Evolutionary conservation across 2,797 vertebrate genomes (phyloP).

Genomic region (Numenius phaeopus): DNA sequence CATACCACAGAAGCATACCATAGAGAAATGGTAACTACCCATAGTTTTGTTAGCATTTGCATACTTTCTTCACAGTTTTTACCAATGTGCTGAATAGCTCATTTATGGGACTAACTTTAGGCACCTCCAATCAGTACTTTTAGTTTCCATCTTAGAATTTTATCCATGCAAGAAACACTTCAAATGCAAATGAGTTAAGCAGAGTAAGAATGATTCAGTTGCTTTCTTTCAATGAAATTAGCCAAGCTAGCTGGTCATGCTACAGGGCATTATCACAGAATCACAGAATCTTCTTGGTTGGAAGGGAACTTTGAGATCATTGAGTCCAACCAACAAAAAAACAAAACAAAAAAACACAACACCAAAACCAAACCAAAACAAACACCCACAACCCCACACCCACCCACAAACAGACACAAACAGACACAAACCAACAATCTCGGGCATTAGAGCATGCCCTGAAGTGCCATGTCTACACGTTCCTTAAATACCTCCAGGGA

Average conservation of each 20-base stretch:
- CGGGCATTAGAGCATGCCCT: too few species aligned
- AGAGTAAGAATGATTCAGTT: not conserved
- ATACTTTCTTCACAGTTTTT: not conserved
- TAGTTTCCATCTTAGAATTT: not conserved
- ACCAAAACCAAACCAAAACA: too few species aligned
- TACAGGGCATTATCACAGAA: not conserved
- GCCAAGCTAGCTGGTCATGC: not conserved
- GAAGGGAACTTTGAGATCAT: too few species aligned
- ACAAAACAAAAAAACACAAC: too few species aligned
- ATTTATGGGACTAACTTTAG: not conserved
- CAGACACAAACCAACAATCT: too few species aligned
- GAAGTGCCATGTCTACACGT: too few species aligned
- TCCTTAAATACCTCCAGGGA: too few species aligned
- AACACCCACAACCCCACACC: too few species aligned
- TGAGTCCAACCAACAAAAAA: too few species aligned
- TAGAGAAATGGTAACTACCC: not conserved
- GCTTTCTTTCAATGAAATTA: not conserved
- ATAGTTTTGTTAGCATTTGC: not conserved
- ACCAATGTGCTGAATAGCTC: not conserved
- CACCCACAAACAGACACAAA: too few species aligned
- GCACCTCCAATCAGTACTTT: not conserved
- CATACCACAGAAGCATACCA: not conserved
- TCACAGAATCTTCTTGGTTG: too few species aligned
- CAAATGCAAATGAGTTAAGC: not conserved
- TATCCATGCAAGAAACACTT: not conserved